phyloP scores from a whole-genome alignment of 2,797 vertebrate species.

The Enteromius radiatus region DNA sequence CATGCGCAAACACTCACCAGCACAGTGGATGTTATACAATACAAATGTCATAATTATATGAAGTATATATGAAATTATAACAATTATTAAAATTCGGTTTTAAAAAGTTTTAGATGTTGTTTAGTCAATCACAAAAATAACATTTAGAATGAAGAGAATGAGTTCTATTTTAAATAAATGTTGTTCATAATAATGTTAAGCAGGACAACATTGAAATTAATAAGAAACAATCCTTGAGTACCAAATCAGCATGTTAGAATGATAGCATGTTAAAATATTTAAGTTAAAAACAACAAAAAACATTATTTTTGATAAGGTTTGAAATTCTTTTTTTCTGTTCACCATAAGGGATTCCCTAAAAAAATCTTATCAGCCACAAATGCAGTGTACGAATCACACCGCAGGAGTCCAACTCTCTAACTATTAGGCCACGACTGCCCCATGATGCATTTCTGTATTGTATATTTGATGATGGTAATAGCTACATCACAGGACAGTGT shows the following conservation, averaged over 20 bases:
- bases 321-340: background rate
- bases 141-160: background rate
- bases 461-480: background rate
- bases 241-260: background rate
- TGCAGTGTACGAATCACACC: background rate
- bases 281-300: background rate
- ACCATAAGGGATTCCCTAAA: too few relatives aligned
- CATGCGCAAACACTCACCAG: background rate
- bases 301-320: too few relatives aligned
- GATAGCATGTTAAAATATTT: background rate
- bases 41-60: too few relatives aligned
- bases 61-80: background rate
- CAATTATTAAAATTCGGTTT: background rate
- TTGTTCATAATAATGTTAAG: background rate
- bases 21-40: too few relatives aligned
- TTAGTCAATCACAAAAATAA: background rate
- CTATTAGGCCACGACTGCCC: too few relatives aligned
- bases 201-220: background rate
- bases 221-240: background rate
- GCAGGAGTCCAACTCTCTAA: too few relatives aligned
- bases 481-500: background rate
- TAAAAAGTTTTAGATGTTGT: background rate
- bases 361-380: too few relatives aligned
- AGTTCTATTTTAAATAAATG: background rate
- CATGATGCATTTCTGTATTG: background rate